Evolutionary conservation across 2,797 vertebrate genomes (phyloP).

Genomic region (Platalea minor): DNA sequence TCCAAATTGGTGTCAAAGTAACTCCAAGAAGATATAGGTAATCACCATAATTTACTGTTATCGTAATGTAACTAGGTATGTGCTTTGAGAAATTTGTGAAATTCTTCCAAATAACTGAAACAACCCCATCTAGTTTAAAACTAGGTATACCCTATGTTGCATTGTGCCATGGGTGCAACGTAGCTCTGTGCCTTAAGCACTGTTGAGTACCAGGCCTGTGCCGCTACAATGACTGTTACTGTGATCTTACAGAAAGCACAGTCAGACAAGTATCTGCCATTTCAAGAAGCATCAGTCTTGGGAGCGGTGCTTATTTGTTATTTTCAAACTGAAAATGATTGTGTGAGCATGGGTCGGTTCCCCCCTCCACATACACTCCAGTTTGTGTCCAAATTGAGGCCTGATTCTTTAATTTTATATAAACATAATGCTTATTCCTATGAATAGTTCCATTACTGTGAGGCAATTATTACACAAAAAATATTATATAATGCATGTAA

Average conservation of each 20-base stretch:
- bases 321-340: background rate
- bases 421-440: background rate
- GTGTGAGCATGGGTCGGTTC: background rate
- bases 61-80: accelerated
- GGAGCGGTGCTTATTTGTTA: background rate
- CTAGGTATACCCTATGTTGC: background rate
- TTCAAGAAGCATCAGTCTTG: background rate
- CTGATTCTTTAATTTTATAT: background rate
- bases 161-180: background rate
- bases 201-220: background rate
- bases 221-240: background rate
- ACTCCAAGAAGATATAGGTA: background rate
- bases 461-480: background rate
- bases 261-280: background rate
- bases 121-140: background rate
- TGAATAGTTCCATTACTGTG: background rate
- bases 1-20: background rate
- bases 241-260: background rate
- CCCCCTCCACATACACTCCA: background rate
- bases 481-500: background rate
- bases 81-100: background rate
- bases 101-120: background rate
- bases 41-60: accelerated
- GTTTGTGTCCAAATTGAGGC: background rate
- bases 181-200: background rate